Evolutionary conservation across 2,888 invertebrate species (phyloP), one percentile per base, ranked within the genome.

Genomic region (Uropetala carovei): DNA sequence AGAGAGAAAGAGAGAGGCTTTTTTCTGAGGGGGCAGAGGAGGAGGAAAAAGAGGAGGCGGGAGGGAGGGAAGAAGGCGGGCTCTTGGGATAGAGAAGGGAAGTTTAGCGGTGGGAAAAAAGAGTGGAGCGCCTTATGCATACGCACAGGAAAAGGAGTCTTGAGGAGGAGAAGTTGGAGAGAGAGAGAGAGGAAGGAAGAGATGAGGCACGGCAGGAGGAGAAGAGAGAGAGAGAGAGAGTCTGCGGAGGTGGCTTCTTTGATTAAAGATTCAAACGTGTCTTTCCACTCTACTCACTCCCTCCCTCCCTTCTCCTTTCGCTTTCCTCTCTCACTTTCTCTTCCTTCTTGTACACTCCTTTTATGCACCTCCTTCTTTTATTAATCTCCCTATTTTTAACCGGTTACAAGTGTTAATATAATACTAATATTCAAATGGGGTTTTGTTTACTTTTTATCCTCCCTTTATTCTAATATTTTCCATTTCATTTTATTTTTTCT

Each of bases 91-190:
- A 27, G 75, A 75, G 75, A 75, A 75, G 75, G 16, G 75, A 75
- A 75, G 75, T 75, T 75, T 75, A 75, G 75, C 27, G 75, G 75
- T 75, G 75, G 75, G 75, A 75, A 75, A 75, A 75, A 75, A 75
- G 75, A 75, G 75, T 27, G 10, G 14, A 27, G 75, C 75, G 75
- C 83, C 83, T 57, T 57, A 83, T 57, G 83, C 56, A 57, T 56
- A 57, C 83, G 56, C 83, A 57, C 56, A 16, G 83, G 83, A 43
- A 56, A n/a, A 9, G 14, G 43, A 83, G 43, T 16, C 64, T n/a
- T 9, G 10, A 64, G 64, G 64, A 11, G 11, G 64, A 18, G 11
- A 43, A 43, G 43, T 43, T 4, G 64, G 64, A 11, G 43, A 43
- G 43, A 43, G 43, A 43, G 43, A 43, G 43, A 43, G 43, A 43